phyloP scores from a whole-genome alignment of 2,113 vertebrate species.

The Zosterops pallidus region DNA sequence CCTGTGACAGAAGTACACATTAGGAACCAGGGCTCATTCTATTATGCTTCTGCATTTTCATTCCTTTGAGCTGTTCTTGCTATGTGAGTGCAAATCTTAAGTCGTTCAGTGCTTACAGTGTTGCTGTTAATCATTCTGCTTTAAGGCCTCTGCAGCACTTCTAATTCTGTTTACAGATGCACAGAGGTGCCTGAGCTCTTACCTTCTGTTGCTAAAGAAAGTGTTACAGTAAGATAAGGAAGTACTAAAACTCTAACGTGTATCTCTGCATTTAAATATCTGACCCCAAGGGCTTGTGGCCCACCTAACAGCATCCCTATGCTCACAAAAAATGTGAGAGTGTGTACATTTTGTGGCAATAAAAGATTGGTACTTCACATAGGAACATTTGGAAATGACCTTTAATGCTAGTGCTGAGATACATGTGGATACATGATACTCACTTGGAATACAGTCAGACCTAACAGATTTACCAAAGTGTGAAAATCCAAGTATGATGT shows the following conservation, averaged over 20 bases:
- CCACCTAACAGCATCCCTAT: not conserved
- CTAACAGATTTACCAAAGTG: not conserved
- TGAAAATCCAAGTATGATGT: not conserved
- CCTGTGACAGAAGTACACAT: not conserved
- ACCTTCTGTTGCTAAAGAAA: not conserved
- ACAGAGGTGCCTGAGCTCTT: not conserved
- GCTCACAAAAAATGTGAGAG: not conserved
- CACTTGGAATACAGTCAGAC: not conserved
- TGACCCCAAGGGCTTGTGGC: not conserved
- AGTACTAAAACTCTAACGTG: not conserved
- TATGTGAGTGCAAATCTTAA: not conserved
- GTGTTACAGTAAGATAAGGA: not conserved
- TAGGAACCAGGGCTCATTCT: not conserved
- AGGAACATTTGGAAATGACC: not conserved
- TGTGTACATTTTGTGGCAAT: not conserved
- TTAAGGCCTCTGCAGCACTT: not conserved
- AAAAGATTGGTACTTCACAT: not conserved
- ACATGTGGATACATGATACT: not conserved
- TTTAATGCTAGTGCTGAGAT: not conserved
- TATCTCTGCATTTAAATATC: not conserved
- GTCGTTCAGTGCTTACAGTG: not conserved
- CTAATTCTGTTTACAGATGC: not conserved
- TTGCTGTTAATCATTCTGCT: constrained; percentile 4
- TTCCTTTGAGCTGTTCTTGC: not conserved
- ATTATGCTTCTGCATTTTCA: not conserved